phyloP scores from a whole-genome alignment of 35 echinoderm and acorn worm species.

The Chiridota heheva region DNA sequence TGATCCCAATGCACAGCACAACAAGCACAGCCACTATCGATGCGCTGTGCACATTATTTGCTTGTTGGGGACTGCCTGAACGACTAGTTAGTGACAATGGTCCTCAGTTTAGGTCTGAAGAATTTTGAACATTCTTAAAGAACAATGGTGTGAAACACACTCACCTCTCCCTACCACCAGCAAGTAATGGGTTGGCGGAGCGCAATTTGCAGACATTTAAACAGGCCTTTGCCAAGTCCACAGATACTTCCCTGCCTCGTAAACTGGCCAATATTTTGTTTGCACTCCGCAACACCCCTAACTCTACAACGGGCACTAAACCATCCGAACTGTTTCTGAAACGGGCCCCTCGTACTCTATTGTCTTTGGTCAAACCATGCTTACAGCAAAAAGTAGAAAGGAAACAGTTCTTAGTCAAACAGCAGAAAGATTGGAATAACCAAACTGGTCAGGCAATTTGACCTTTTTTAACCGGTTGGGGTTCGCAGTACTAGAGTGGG shows the following conservation, averaged over 20 bases:
- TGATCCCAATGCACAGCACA: conserved; percentile 25
- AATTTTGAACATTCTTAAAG: conserved; percentile 31
- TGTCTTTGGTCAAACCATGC: background rate
- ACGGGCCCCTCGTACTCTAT: conserved; percentile 13
- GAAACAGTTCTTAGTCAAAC: conserved; percentile 10
- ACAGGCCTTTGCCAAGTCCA: conserved; percentile 22
- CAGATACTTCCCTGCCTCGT: background rate
- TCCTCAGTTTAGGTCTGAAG: conserved; percentile 51
- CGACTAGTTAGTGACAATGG: conserved; percentile 57
- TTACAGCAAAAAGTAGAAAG: conserved; percentile 27
- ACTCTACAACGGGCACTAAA: background rate
- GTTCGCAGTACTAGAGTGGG: background rate
- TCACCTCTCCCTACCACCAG: conserved; percentile 18
- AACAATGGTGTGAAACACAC: conserved; percentile 46
- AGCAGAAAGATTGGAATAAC: background rate
- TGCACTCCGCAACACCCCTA: background rate
- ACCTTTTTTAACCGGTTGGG: background rate
- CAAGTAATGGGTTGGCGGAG: conserved; percentile 63
- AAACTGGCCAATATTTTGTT: conserved; percentile 24
- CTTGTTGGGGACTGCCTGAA: conserved; percentile 24
- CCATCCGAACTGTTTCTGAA: conserved; percentile 34
- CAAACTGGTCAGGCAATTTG: background rate
- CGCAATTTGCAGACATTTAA: conserved; percentile 56
- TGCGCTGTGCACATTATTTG: conserved; percentile 27
- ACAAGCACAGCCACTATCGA: conserved; percentile 28